Conservation (phyloP, 1,140 invertebrate species). For the Pollicipes pollicipes region DNA sequence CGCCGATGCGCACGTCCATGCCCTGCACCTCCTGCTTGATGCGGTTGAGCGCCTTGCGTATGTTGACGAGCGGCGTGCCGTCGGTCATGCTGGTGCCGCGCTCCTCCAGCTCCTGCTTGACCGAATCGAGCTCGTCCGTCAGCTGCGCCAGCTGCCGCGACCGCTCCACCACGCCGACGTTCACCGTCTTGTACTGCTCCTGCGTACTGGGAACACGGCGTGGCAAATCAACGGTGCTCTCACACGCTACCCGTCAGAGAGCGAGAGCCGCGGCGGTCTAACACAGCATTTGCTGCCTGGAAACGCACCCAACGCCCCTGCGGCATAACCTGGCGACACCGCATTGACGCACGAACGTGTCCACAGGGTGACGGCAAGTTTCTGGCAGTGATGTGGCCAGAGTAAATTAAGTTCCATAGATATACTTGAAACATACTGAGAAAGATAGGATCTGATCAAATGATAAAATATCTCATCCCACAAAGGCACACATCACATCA, state of each 20-base stretch:
- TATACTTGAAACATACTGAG: not conserved
- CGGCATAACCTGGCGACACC: no score
- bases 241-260: no score
- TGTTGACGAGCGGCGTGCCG: slow-evolving; percentile 68
- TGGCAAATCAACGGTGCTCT: not conserved
- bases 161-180: slow-evolving; percentile 55
- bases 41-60: slow-evolving; percentile 67
- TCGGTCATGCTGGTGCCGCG: slow-evolving; percentile 79
- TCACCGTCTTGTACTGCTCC: slow-evolving; percentile 37
- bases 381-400: not conserved
- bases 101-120: slow-evolving; percentile 86
- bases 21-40: slow-evolving; percentile 71
- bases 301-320: no score
- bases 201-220: slow-evolving; percentile 19
- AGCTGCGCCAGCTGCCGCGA: slow-evolving; percentile 49
- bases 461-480: not conserved
- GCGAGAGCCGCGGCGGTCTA: not conserved
- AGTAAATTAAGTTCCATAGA: not conserved
- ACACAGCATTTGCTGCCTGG: not conserved
- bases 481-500: slow-evolving; percentile 4
- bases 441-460: not conserved
- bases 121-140: slow-evolving; percentile 62
- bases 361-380: not conserved
- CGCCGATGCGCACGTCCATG: slow-evolving; percentile 76
- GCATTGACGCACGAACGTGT: no score